These are phyloP conservation scores for Furcula furcula DNA, from an alignment of 2,888 invertebrate genomes.

Conservation along the genomic window DNA sequence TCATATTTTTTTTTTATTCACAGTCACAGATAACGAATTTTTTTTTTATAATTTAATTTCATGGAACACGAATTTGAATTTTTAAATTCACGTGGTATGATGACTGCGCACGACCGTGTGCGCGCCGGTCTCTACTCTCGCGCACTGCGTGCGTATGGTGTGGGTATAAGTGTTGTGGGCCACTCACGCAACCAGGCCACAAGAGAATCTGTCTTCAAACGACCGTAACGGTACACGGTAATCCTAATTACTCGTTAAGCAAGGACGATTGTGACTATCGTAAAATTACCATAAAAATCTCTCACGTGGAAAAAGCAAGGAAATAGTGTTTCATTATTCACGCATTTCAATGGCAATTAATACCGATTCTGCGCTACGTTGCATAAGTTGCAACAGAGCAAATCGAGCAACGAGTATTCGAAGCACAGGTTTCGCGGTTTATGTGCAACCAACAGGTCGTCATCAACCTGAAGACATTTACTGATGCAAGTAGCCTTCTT, in stretches of 20 bases:
- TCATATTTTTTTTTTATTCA: too few species aligned
- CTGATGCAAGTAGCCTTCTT: too few species aligned
- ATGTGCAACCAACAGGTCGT: too few species aligned
- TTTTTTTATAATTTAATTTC: too few species aligned
- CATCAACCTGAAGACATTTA: too few species aligned
- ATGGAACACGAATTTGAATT: too few species aligned
- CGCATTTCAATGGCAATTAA: background rate
- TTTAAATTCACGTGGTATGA: conserved; percentile 11
- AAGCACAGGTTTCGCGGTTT: background rate
- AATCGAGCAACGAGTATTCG: too few species aligned
- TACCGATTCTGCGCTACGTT: too few species aligned
- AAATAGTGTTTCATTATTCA: background rate
- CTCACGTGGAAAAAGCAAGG: background rate
- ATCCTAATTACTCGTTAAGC: conserved; percentile 29
- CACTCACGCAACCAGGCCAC: conserved; percentile 31
- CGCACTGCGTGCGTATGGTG: conserved; percentile 29
- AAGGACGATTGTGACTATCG: conserved; percentile 18
- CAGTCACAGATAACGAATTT: too few species aligned
- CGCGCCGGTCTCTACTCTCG: conserved; percentile 15
- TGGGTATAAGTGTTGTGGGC: too few species aligned
- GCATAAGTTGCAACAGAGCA: too few species aligned
- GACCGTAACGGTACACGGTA: conserved; percentile 34
- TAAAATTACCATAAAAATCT: background rate
- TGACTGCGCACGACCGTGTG: conserved; percentile 22
- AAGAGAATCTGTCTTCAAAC: conserved; percentile 30